A percentile compares a stretch with the other conserved stretches of the same genome.
phyloP scores from a whole-genome alignment of 53 echinoderm and acorn worm genomes.

The Luidia sarsii region DNA sequence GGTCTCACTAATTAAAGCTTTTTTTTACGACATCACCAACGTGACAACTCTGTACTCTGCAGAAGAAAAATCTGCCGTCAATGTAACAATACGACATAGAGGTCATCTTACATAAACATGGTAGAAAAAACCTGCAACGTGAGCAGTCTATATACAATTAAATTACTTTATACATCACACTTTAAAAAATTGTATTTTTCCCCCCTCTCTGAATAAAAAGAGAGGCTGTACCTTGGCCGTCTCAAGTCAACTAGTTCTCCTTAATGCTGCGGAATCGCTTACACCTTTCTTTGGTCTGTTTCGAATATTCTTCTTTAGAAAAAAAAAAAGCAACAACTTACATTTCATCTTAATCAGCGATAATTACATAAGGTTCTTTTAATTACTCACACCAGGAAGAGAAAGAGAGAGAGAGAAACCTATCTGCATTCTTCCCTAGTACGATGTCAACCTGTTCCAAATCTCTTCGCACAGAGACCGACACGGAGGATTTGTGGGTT shows the following conservation, averaged over 20 bases:
- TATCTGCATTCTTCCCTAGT: too few relatives aligned
- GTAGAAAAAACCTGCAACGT: conserved; percentile 42
- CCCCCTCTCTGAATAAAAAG: conserved; percentile 21
- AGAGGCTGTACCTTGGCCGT: background rate
- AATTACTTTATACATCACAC: conserved; percentile 56
- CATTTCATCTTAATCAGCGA: background rate
- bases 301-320: too few relatives aligned
- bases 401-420: too few relatives aligned
- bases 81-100: conserved; percentile 40
- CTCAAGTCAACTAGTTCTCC: conserved; percentile 13
- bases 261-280: conserved; percentile 22
- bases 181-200: conserved; percentile 22
- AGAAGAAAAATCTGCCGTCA: conserved; percentile 8
- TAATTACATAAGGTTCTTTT: too few relatives aligned
- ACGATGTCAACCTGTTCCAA: too few relatives aligned
- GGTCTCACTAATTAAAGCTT: too few relatives aligned
- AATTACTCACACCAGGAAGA: too few relatives aligned
- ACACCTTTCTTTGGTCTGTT: conserved; percentile 38
- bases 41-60: background rate
- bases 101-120: conserved; percentile 50
- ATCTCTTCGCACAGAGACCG: too few relatives aligned
- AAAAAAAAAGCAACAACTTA: conserved; percentile 9
- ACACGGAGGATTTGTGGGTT: too few relatives aligned
- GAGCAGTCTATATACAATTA: conserved; percentile 32
- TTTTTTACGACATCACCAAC: background rate